Conservation (phyloP, 1,140 invertebrate genomes). For the Bacillus rossius region DNA sequence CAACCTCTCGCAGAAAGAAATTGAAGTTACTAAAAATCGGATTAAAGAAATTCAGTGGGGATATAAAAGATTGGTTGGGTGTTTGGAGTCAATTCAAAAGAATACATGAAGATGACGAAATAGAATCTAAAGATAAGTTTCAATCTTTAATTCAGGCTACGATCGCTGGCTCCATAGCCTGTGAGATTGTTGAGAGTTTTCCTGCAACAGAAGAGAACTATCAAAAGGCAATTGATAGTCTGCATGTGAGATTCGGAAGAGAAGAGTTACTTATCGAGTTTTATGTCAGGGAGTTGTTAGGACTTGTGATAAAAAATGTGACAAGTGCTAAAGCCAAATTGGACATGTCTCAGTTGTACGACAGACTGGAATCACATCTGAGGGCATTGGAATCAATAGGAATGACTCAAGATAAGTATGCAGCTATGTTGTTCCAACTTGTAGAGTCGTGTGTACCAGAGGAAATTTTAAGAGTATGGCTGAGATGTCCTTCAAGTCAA, state of each 20-base stretch:
- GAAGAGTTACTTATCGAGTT: slow-evolving; percentile 18
- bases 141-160: slow-evolving; percentile 24
- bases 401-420: slow-evolving; percentile 34
- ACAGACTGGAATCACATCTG: slow-evolving; percentile 24
- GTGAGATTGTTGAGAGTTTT: slow-evolving; percentile 18
- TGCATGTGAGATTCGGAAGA: slow-evolving; percentile 20
- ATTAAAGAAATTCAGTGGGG: slow-evolving; percentile 27
- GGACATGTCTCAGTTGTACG: slow-evolving; percentile 8
- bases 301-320: slow-evolving; percentile 8
- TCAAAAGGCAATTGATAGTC: slow-evolving; percentile 18
- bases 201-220: slow-evolving; percentile 19
- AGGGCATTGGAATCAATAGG: slow-evolving; percentile 35
- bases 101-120: slow-evolving; percentile 25
- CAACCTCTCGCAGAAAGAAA: background rate
- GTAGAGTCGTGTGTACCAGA: no score
- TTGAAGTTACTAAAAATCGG: slow-evolving; percentile 24
- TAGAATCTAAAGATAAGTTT: slow-evolving; percentile 23
- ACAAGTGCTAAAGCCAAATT: background rate
- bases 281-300: slow-evolving; percentile 22
- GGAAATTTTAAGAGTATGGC: no score
- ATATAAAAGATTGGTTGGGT: slow-evolving; percentile 28
- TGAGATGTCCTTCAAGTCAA: no score
- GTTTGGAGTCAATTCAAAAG: slow-evolving; percentile 34
- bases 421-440: slow-evolving; percentile 35
- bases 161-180: slow-evolving; percentile 17